phyloP scores from a whole-genome alignment of 2,797 vertebrate genomes.

The Etheostoma perlongum region DNA sequence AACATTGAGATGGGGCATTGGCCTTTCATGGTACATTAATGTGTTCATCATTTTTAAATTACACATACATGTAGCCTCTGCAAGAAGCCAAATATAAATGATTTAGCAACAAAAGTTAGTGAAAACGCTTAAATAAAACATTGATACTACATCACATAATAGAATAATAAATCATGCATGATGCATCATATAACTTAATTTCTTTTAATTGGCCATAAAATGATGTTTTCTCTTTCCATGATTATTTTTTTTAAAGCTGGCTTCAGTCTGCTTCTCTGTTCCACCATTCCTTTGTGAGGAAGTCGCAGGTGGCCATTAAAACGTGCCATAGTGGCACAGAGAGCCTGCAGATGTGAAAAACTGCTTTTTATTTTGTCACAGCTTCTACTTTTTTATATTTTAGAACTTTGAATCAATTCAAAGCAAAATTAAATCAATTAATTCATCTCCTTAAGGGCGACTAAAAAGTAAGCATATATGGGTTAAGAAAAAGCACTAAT shows the following conservation, averaged over 20 bases:
- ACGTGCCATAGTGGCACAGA: constrained; percentile 8
- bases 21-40: not conserved
- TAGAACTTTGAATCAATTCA: too few relatives aligned
- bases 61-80: not conserved
- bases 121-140: not conserved
- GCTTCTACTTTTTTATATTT: not conserved
- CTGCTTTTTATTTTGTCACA: too few relatives aligned
- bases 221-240: not conserved
- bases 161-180: not conserved
- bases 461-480: not conserved
- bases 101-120: constrained; percentile 3
- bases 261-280: not conserved
- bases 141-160: not conserved
- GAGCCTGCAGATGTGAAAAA: not conserved
- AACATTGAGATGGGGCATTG: not conserved
- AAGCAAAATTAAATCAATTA: not conserved
- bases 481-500: not conserved
- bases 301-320: constrained; percentile 3
- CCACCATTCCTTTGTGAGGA: not conserved
- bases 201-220: constrained; percentile 11
- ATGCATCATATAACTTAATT: not conserved
- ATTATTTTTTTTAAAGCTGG: not conserved
- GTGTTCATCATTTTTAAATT: not conserved
- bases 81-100: not conserved
- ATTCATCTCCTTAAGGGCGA: not conserved